Evolutionary conservation across 2,797 vertebrate genomes (phyloP).

Genomic region (Ctenopoma kingsleyae): DNA sequence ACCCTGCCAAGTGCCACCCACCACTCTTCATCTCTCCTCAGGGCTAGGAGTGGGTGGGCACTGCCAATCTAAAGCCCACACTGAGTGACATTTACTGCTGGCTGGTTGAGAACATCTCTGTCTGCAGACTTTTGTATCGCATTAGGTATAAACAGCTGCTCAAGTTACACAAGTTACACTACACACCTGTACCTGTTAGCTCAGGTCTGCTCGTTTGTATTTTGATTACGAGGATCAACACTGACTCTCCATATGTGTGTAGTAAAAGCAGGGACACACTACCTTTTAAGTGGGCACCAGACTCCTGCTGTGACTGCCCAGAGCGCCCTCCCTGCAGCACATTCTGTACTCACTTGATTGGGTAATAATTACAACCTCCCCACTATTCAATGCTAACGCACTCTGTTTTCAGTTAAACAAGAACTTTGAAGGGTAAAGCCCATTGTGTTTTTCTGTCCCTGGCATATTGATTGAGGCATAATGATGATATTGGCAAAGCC

Average conservation of each 20-base stretch:
- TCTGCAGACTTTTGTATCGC: no score
- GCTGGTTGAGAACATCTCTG: no score
- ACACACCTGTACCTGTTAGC: not conserved
- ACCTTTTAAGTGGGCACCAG: not conserved
- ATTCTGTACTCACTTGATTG: not conserved
- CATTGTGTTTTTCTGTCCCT: not conserved
- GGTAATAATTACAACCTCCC: not conserved
- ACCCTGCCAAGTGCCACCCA: constrained; percentile 36
- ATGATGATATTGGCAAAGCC: not conserved
- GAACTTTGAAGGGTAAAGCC: constrained; percentile 3
- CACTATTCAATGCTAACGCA: not conserved
- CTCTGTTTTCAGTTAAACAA: not conserved
- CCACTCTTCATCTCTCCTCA: constrained; percentile 9
- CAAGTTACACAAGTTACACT: not conserved
- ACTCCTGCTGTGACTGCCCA: not conserved
- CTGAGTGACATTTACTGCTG: not conserved
- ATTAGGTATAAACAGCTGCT: not conserved
- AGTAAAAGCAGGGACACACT: not conserved
- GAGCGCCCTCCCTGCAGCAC: not conserved
- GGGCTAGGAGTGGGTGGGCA: constrained; percentile 1
- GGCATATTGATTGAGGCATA: not conserved
- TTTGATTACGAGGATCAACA: not conserved
- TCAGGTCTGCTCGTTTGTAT: not conserved
- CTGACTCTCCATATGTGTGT: not conserved
- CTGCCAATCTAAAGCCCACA: constrained; percentile 19